Percentiles rank a stretch among this genome's conserved stretches.
These are phyloP conservation scores for Ariopsis seemanni DNA, from an alignment of 2,113 vertebrate genomes.

Conservation along the genomic window DNA sequence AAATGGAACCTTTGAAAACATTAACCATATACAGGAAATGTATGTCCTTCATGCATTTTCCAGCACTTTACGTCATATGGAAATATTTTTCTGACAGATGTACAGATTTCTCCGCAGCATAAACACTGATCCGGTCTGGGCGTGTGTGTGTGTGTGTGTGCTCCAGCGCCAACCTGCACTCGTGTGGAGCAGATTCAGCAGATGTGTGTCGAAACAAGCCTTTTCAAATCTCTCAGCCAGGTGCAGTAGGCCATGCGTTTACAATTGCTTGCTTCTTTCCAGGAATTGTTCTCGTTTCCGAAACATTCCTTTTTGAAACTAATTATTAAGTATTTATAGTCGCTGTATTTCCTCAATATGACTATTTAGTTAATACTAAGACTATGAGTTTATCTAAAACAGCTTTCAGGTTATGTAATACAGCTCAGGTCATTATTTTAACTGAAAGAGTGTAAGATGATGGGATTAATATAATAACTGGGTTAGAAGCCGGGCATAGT, in stretches of 20 bases:
- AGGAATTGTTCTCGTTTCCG: slow-evolving; percentile 7
- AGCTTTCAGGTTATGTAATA: neutral
- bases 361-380: neutral
- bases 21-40: neutral
- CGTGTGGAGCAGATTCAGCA: slow-evolving; percentile 12
- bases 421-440: neutral
- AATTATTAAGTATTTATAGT: neutral
- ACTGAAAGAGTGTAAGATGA: neutral
- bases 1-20: neutral
- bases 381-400: neutral
- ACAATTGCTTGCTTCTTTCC: slow-evolving; percentile 28
- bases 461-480: neutral
- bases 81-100: neutral
- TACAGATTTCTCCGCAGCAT: neutral
- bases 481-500: neutral
- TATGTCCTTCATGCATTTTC: neutral
- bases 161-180: neutral
- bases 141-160: neutral
- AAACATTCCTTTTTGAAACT: slow-evolving; percentile 1
- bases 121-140: neutral
- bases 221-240: slow-evolving; percentile 18
- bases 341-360: neutral
- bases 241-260: slow-evolving; percentile 9
- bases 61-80: neutral
- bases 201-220: slow-evolving; percentile 7